Evolutionary conservation across 1,140 invertebrate genomes (phyloP).

Genomic region (Bombus soroeensis): DNA sequence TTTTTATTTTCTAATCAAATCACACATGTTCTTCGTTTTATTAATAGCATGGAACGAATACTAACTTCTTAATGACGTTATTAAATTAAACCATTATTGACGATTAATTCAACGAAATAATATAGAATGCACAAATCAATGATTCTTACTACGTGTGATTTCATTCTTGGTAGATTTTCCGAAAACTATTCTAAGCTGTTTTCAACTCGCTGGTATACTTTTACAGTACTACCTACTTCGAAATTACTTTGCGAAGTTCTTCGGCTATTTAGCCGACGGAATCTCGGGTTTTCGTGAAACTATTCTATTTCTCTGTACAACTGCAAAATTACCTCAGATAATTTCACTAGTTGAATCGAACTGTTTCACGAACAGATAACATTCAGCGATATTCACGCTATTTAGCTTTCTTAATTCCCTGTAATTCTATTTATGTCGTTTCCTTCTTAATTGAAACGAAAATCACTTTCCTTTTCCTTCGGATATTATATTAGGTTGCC

Average conservation of each 20-base stretch:
- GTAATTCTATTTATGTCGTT: background rate
- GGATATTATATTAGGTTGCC: background rate
- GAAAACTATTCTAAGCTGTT: background rate
- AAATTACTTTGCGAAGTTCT: slow-evolving; percentile 31
- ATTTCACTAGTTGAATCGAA: slow-evolving; percentile 4
- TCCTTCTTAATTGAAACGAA: background rate
- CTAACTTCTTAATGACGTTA: background rate
- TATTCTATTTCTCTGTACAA: slow-evolving; percentile 17
- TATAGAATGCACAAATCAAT: background rate
- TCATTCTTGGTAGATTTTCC: background rate
- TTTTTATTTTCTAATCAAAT: too few species aligned
- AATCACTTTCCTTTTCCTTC: background rate
- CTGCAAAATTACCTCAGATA: background rate
- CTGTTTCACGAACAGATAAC: background rate
- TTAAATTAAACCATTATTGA: background rate
- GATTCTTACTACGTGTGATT: background rate
- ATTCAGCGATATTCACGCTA: background rate
- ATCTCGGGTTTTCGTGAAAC: slow-evolving; percentile 19
- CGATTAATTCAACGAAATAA: background rate
- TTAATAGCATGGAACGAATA: background rate
- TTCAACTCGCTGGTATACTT: slow-evolving; percentile 19
- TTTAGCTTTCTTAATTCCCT: background rate
- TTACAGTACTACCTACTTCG: slow-evolving; percentile 2
- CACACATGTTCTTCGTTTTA: too few species aligned
- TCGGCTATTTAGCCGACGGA: slow-evolving; percentile 7